These are phyloP conservation scores for Drosophila bocqueti DNA, from an alignment of 1,140 invertebrate species.

Conservation along the genomic window DNA sequence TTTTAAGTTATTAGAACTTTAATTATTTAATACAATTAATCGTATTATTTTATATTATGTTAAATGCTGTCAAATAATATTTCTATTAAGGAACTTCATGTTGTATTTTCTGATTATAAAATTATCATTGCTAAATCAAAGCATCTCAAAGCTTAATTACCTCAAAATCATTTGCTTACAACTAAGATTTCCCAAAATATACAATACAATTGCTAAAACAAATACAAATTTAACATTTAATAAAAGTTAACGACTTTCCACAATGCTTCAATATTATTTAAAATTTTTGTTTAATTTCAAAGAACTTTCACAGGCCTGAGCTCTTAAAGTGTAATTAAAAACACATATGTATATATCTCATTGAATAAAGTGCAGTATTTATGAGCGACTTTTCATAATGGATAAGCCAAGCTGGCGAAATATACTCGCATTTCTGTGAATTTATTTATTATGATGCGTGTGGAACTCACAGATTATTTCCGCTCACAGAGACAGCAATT, in stretches of 20 bases:
- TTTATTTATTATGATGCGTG: slow-evolving; percentile 20
- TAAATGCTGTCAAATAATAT: background rate
- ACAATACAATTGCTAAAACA: background rate
- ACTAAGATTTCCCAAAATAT: too few relatives aligned
- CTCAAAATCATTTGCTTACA: too few relatives aligned
- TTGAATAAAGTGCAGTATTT: slow-evolving; percentile 40
- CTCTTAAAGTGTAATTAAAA: background rate
- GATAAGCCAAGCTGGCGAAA: slow-evolving; percentile 9
- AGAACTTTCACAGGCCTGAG: background rate
- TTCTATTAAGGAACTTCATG: background rate
- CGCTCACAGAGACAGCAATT: slow-evolving; percentile 44
- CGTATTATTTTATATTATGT: background rate
- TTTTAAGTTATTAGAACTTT: background rate
- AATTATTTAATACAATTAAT: background rate
- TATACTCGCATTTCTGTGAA: slow-evolving; percentile 28
- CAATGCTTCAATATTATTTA: too few relatives aligned
- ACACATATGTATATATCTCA: slow-evolving; percentile 10
- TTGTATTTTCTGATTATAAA: too few relatives aligned
- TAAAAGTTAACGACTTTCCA: background rate
- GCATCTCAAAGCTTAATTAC: too few relatives aligned
- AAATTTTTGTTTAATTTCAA: background rate
- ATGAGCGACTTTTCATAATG: slow-evolving; percentile 29
- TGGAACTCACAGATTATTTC: slow-evolving; percentile 32
- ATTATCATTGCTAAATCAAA: too few relatives aligned
- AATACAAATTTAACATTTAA: slow-evolving; percentile 25